Conservation (phyloP, 2,888 invertebrate species). For the Norana najaformis region DNA sequence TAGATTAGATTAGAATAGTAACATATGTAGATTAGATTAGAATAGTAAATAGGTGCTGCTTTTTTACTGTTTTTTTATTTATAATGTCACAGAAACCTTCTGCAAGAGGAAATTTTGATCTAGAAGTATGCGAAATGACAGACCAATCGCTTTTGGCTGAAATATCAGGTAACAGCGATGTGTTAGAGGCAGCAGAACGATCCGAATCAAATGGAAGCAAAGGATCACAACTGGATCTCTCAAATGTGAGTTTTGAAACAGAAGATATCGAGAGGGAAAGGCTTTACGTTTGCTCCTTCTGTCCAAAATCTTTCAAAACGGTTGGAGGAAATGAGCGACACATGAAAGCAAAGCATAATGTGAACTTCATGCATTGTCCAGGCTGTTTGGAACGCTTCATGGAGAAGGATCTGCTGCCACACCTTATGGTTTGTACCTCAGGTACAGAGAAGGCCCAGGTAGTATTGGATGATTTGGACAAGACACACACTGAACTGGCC, state of each 20-base stretch:
- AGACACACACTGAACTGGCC: neutral
- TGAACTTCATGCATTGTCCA: neutral
- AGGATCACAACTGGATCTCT: neutral
- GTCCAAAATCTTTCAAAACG: slow-evolving; percentile 9
- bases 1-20: neutral
- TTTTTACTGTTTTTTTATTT: neutral
- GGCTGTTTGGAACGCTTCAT: neutral
- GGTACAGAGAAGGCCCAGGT: neutral
- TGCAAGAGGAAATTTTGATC: slow-evolving; percentile 13
- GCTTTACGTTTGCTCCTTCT: neutral
- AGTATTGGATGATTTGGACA: neutral
- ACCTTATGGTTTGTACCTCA: neutral
- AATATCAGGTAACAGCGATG: neutral
- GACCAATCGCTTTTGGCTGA: neutral
- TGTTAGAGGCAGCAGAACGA: neutral
- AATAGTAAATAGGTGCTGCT: neutral
- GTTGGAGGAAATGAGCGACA: neutral
- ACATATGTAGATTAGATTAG: neutral
- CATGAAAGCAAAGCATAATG: neutral
- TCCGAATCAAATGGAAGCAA: neutral
- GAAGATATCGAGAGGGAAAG: neutral
- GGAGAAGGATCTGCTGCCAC: neutral
- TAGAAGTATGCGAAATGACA: neutral
- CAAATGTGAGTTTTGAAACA: neutral
- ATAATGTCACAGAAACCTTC: neutral